These are phyloP conservation scores for Norana najaformis DNA, from an alignment of 2,888 invertebrate species.

Conservation along the genomic window DNA sequence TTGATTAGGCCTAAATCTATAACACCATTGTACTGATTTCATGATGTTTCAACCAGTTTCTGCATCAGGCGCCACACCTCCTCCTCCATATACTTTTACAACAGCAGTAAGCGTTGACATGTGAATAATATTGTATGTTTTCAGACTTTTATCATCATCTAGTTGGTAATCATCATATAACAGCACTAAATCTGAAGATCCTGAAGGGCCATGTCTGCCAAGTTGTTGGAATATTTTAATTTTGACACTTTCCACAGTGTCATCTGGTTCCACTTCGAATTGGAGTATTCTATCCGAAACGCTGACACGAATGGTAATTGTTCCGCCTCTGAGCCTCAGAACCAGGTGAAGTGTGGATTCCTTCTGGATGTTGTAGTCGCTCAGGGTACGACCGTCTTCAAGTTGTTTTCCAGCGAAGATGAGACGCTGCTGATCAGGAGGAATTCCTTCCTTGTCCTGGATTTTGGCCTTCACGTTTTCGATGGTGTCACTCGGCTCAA, in stretches of 20 bases:
- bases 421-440: constrained; percentile 60
- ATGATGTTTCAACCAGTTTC: no score
- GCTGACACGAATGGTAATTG: no score
- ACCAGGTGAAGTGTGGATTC: constrained; percentile 68
- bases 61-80: no score
- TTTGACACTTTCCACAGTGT: no score
- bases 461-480: constrained; percentile 35
- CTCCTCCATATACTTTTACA: no score
- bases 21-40: no score
- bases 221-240: constrained; percentile 82
- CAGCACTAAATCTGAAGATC: constrained; percentile 93
- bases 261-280: no score
- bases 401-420: constrained; percentile 90
- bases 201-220: constrained; percentile 89
- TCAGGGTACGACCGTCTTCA: constrained; percentile 86
- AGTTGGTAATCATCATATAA: constrained; percentile 83
- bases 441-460: constrained; percentile 34
- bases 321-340: neutral
- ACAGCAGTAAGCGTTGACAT: no score
- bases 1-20: no score
- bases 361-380: constrained; percentile 92
- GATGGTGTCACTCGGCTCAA: constrained; percentile 58
- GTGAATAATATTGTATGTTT: no score
- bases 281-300: no score
- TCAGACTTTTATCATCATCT: no score